A percentile compares a stretch with the other conserved stretches of the same genome.
phyloP scores from a whole-genome alignment of 2,113 vertebrate species.

The Ailuropoda melanoleuca region DNA sequence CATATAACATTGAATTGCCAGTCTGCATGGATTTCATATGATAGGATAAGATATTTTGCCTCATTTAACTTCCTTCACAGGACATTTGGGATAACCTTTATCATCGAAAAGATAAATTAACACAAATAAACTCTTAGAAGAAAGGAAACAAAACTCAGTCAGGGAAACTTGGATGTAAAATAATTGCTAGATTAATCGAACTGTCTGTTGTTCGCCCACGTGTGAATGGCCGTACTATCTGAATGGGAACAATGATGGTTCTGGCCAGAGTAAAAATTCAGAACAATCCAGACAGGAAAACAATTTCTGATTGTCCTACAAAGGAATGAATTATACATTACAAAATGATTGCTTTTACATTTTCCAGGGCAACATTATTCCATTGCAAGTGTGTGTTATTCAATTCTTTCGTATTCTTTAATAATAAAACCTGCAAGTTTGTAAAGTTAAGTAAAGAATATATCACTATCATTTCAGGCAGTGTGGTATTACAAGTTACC shows the following conservation, averaged over 20 bases:
- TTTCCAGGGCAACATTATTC: neutral
- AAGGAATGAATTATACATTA: slow-evolving; percentile 43
- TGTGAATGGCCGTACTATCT: neutral
- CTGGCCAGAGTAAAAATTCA: neutral
- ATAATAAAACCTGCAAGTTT: slow-evolving; percentile 47
- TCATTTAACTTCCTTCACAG: neutral
- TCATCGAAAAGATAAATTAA: neutral
- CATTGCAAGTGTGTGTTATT: neutral
- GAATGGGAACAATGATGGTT: neutral
- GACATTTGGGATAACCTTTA: neutral
- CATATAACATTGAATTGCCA: neutral
- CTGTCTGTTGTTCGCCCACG: neutral
- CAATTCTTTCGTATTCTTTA: slow-evolving; percentile 38
- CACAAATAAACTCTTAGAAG: neutral
- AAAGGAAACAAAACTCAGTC: neutral
- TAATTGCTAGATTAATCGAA: neutral
- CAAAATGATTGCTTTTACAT: neutral
- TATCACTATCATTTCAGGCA: slow-evolving; percentile 36
- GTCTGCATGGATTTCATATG: neutral
- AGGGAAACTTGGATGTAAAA: neutral
- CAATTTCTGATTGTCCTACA: slow-evolving; percentile 13
- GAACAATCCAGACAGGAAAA: slow-evolving; percentile 17
- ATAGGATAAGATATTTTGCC: neutral
- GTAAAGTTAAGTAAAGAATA: slow-evolving; percentile 47
- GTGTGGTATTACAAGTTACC: neutral